A percentile compares a stretch with the other conserved stretches of the same genome.
These are phyloP conservation scores for Pangasius sanitwongsei DNA, from an alignment of 2,797 vertebrate genomes.

Conservation along the genomic window DNA sequence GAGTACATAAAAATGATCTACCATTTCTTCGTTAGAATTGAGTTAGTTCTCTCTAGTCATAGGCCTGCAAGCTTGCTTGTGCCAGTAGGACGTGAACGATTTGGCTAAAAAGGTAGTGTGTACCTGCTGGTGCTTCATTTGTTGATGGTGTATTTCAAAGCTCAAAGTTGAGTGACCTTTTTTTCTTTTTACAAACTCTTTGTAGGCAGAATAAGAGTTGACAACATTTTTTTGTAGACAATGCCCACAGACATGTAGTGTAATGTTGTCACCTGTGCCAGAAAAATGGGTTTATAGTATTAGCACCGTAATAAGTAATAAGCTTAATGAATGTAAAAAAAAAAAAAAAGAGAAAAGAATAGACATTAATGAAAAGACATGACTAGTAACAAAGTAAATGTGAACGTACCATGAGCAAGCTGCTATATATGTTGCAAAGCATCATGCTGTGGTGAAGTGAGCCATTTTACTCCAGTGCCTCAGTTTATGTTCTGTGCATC, in stretches of 20 bases:
- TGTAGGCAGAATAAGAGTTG: not conserved
- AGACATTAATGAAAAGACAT: not conserved
- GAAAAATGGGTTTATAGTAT: not conserved
- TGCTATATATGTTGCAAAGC: constrained; percentile 6
- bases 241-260: not conserved
- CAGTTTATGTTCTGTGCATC: constrained; percentile 22
- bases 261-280: constrained; percentile 1
- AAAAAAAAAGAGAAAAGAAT: too few species aligned
- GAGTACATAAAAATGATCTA: not conserved
- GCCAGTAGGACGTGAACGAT: not conserved
- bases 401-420: not conserved
- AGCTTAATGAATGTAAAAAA: not conserved
- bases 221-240: not conserved
- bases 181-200: not conserved
- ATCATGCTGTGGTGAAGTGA: not conserved
- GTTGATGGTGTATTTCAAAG: not conserved
- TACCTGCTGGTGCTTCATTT: not conserved
- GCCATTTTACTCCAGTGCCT: constrained; percentile 18
- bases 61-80: not conserved
- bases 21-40: not conserved
- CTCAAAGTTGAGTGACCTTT: not conserved
- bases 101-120: not conserved
- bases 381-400: not conserved
- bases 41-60: not conserved
- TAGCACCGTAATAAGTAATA: not conserved